Percentiles rank a stretch among this genome's conserved stretches.
These are phyloP conservation scores for Xanthia togata DNA, from an alignment of 2,888 invertebrate species.

Conservation along the genomic window DNA sequence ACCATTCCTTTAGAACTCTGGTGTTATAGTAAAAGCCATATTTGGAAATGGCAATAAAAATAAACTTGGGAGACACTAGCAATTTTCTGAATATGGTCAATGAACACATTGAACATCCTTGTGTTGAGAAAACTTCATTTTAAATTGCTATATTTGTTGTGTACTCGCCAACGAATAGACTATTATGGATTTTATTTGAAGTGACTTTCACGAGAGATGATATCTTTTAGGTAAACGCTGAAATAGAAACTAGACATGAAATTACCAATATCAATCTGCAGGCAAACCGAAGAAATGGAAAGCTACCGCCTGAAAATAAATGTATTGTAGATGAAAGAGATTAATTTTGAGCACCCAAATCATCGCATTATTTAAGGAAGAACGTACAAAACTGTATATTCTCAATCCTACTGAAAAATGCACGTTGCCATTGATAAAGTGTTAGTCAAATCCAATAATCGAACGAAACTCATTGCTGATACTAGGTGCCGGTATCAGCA, in stretches of 20 bases:
- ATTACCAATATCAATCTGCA: neutral
- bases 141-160: conserved; percentile 1
- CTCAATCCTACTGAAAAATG: neutral
- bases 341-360: neutral
- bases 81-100: conserved; percentile 43
- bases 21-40: conserved; percentile 31
- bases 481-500: no score
- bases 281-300: neutral
- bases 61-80: conserved; percentile 18
- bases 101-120: conserved; percentile 23
- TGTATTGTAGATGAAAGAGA: neutral
- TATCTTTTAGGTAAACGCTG: neutral
- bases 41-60: conserved; percentile 42
- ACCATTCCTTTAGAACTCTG: conserved; percentile 19
- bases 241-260: neutral
- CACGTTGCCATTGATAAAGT: neutral
- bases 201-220: neutral
- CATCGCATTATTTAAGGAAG: neutral
- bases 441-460: conserved; percentile 1
- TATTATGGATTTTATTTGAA: neutral
- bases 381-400: neutral
- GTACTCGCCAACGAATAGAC: neutral
- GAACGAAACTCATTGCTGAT: neutral
- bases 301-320: neutral
- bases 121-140: conserved; percentile 16